Evolutionary conservation across 2,888 invertebrate genomes (phyloP).

Genomic region (Tenthredo mesomela): DNA sequence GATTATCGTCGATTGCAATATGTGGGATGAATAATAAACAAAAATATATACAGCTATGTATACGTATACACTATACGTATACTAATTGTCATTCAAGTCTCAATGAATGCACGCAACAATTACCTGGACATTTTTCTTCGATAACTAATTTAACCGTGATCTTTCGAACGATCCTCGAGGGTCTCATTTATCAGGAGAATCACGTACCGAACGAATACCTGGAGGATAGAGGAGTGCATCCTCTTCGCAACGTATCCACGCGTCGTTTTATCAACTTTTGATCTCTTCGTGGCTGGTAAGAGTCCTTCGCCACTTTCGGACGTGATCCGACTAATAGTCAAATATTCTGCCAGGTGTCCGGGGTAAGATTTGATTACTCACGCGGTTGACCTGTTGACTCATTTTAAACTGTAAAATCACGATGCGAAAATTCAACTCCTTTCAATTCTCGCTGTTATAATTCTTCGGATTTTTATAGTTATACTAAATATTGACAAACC

Average conservation of each 20-base stretch:
- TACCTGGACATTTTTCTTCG: constrained; percentile 35
- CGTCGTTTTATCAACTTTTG: constrained; percentile 65
- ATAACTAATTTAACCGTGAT: constrained; percentile 58
- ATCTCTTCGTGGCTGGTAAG: constrained; percentile 59
- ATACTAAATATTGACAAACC: neutral
- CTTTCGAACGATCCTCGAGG: constrained; percentile 56
- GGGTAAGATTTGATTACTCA: constrained; percentile 34
- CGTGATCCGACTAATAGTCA: constrained; percentile 69
- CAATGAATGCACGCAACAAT: constrained; percentile 29
- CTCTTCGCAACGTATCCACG: constrained; percentile 56
- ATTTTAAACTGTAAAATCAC: constrained; percentile 1
- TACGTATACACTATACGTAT: constrained; percentile 39
- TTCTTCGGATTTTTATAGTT: neutral
- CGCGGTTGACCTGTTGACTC: neutral
- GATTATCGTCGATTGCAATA: neutral
- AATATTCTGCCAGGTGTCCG: constrained; percentile 58
- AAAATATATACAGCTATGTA: neutral
- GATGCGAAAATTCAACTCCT: neutral
- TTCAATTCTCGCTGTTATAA: neutral
- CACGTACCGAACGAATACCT: constrained; percentile 60
- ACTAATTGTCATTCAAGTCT: constrained; percentile 52
- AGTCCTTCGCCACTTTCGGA: constrained; percentile 61
- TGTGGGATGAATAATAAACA: neutral
- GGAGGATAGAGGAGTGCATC: constrained; percentile 60
- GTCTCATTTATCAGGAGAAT: constrained; percentile 60